phyloP scores from a whole-genome alignment of 1,140 invertebrate genomes.

The Lordiphosa collinella region DNA sequence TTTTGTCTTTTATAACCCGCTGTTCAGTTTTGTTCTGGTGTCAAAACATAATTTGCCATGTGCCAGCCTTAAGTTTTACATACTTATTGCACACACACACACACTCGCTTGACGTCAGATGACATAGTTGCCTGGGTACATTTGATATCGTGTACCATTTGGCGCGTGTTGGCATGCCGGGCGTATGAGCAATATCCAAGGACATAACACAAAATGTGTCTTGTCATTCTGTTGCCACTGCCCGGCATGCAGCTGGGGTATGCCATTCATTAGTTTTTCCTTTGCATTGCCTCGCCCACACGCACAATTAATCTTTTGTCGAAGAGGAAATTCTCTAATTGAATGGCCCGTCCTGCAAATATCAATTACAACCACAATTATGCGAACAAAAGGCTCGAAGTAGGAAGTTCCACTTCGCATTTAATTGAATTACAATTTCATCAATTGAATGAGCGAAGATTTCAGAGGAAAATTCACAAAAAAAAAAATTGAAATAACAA shows the following conservation, averaged over 20 bases:
- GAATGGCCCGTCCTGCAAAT: constrained; percentile 58
- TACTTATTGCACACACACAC: constrained; percentile 45
- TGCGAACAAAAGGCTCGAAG: constrained; percentile 38
- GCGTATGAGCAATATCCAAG: constrained; percentile 62
- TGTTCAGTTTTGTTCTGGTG: constrained; percentile 46
- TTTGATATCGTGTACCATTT: constrained; percentile 51
- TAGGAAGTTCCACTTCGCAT: constrained; percentile 40
- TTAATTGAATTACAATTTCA: constrained; percentile 77
- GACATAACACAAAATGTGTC: constrained; percentile 44
- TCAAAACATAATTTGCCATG: constrained; percentile 73
- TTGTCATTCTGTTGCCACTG: constrained; percentile 68
- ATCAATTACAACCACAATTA: constrained; percentile 68
- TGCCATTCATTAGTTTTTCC: constrained; percentile 5
- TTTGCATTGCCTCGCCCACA: constrained; percentile 26
- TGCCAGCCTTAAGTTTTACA: constrained; percentile 54
- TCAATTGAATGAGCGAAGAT: constrained; percentile 12
- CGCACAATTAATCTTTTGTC: constrained; percentile 72
- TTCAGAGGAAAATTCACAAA: constrained; percentile 17
- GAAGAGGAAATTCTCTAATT: constrained; percentile 49
- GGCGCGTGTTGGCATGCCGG: constrained; percentile 55
- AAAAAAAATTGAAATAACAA: constrained; percentile 4
- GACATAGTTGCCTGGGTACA: constrained; percentile 49
- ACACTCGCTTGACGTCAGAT: constrained; percentile 58
- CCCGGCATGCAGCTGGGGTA: neutral
- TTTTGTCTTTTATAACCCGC: constrained; percentile 74